A percentile compares a stretch with the other conserved stretches of the same genome.
phyloP scores from a whole-genome alignment of 92 coral and sea anemone species.

The Parazoanthus darwini region DNA sequence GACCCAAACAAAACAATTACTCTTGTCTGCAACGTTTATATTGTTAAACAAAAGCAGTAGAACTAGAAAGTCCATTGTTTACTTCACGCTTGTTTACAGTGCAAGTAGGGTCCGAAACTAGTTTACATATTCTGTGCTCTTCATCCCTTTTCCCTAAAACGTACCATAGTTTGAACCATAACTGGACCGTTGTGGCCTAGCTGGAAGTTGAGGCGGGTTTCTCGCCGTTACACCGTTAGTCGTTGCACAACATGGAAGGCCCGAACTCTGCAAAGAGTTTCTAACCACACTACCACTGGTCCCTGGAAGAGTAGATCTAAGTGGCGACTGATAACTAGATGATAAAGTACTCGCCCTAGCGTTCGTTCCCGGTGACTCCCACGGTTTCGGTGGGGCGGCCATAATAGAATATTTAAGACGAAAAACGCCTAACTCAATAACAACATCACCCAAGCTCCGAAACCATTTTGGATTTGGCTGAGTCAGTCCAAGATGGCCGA shows the following conservation, averaged over 20 bases:
- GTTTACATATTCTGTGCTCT: neutral
- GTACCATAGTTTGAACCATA: constrained; percentile 45
- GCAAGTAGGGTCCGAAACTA: constrained; percentile 10
- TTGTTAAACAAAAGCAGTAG: constrained; percentile 14
- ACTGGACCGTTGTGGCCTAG: constrained; percentile 58
- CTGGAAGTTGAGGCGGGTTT: constrained; percentile 82
- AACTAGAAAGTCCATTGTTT: constrained; percentile 2
- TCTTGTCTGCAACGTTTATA: constrained; percentile 13
- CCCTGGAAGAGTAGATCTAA: constrained; percentile 59
- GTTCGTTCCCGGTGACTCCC: constrained; percentile 86
- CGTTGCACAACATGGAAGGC: constrained; percentile 36
- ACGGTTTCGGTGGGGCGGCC: constrained; percentile 96
- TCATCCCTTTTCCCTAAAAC: neutral
- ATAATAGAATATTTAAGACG: constrained; percentile 36
- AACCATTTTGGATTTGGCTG: constrained; percentile 20
- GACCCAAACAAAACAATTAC: constrained; percentile 7
- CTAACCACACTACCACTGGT: constrained; percentile 46
- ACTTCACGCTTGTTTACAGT: constrained; percentile 13
- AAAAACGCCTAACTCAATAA: neutral
- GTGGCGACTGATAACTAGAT: constrained; percentile 65
- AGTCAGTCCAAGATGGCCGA: constrained; percentile 8
- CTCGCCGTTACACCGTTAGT: constrained; percentile 42
- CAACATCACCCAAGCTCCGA: neutral
- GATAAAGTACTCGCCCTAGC: constrained; percentile 64
- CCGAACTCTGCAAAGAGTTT: constrained; percentile 35